These are phyloP conservation scores for Tetragnatha montana DNA, from an alignment of 2,888 invertebrate species.

Conservation along the genomic window DNA sequence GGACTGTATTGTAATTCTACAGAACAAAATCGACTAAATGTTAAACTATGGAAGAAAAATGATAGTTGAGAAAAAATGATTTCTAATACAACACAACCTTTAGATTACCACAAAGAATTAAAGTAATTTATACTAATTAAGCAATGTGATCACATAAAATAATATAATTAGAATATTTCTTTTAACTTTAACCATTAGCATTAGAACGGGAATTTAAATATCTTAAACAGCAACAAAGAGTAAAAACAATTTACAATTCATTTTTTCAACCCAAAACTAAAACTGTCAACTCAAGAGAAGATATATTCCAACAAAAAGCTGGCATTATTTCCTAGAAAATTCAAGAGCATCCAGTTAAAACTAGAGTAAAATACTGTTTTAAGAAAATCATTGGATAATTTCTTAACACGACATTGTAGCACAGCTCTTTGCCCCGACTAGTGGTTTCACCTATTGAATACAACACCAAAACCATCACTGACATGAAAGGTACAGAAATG, in stretches of 20 bases:
- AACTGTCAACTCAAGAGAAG: not conserved
- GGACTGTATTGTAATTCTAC: not conserved
- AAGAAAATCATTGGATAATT: constrained; percentile 2
- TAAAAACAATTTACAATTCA: not conserved
- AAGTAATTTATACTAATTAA: no score
- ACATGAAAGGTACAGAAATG: constrained; percentile 25
- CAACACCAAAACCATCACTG: not conserved
- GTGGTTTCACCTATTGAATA: not conserved
- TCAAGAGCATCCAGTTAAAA: not conserved
- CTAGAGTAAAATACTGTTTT: not conserved
- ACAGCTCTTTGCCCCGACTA: constrained; percentile 9
- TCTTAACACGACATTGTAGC: not conserved
- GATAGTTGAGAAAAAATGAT: constrained; percentile 1
- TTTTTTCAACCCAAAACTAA: not conserved
- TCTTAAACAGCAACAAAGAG: not conserved
- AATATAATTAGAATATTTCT: no score
- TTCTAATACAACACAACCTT: no score
- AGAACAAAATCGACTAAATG: not conserved
- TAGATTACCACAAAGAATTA: no score
- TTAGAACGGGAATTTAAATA: no score
- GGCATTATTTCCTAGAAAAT: not conserved
- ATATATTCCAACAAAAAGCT: not conserved
- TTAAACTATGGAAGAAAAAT: not conserved
- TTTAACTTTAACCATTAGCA: no score
- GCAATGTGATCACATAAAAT: no score